Percentiles rank a stretch among this genome's conserved stretches.
Evolutionary conservation across 2,113 vertebrate genomes (phyloP).

Genomic region (Nothocercus julius): DNA sequence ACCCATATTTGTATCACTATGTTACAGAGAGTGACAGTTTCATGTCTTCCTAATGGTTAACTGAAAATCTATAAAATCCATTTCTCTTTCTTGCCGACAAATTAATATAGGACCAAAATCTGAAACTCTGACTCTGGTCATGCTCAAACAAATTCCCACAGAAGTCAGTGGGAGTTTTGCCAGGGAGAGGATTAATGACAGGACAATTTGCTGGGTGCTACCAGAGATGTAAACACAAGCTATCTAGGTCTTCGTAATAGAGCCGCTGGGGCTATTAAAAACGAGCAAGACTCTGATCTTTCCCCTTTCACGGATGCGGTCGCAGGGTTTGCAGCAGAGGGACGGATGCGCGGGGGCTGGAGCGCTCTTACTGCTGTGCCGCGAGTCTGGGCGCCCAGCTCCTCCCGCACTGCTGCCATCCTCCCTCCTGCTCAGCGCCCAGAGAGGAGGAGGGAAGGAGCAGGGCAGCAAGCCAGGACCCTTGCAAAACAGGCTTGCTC

Average conservation of each 20-base stretch:
- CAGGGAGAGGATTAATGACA: slow-evolving; percentile 1
- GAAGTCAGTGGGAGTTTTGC: slow-evolving; percentile 27
- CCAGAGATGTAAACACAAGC: background rate
- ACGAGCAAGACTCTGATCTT: background rate
- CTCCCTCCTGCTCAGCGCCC: background rate
- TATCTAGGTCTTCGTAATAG: background rate
- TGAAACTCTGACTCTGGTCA: slow-evolving; percentile 23
- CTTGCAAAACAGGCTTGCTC: background rate
- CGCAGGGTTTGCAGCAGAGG: background rate
- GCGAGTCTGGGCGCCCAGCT: background rate
- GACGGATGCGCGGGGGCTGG: accelerated
- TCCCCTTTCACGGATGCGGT: background rate
- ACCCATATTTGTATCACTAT: slow-evolving; percentile 66
- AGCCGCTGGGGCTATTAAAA: background rate
- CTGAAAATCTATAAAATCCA: slow-evolving; percentile 71
- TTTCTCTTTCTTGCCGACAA: slow-evolving; percentile 60
- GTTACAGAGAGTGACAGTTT: slow-evolving; percentile 62
- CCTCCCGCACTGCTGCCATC: background rate
- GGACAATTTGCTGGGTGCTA: background rate
- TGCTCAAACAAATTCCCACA: slow-evolving; percentile 37
- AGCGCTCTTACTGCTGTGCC: background rate
- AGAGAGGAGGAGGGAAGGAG: background rate
- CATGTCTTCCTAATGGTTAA: slow-evolving; percentile 71
- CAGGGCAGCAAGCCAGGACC: background rate
- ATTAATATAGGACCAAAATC: slow-evolving; percentile 58